These are phyloP conservation scores for Phenganax stokvisi DNA, from an alignment of 92 coral and sea anemone genomes.

Conservation along the genomic window DNA sequence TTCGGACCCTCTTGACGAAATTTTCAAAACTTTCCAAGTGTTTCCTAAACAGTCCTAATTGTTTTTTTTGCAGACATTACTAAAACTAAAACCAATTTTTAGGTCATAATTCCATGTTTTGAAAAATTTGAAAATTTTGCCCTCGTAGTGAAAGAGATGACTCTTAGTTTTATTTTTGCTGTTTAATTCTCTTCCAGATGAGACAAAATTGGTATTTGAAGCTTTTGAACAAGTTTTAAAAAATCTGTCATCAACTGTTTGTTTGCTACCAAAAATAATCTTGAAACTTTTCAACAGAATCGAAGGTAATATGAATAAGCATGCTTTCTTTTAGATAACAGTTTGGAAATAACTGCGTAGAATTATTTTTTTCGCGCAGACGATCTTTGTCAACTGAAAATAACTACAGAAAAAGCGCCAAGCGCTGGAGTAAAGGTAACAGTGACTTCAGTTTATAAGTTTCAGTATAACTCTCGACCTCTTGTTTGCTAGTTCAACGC, in stretches of 20 bases:
- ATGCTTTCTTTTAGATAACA: background rate
- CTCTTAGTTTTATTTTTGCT: background rate
- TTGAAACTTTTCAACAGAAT: constrained; percentile 77
- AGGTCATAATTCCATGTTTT: too few relatives aligned
- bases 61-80: background rate
- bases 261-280: constrained; percentile 55
- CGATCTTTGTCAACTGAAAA: constrained; percentile 23
- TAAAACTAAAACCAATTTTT: background rate
- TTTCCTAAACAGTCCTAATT: too few relatives aligned
- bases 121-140: too few relatives aligned
- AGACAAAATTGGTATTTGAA: constrained; percentile 3
- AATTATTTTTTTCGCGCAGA: background rate
- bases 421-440: constrained; percentile 27
- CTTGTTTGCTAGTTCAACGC: background rate
- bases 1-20: too few relatives aligned
- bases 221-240: constrained; percentile 25
- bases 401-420: constrained; percentile 8
- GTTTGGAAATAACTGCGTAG: background rate
- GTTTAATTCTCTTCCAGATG: background rate
- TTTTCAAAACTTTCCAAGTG: too few relatives aligned
- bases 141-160: too few relatives aligned
- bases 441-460: background rate
- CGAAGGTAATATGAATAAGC: constrained; percentile 52
- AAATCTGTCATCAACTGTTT: constrained; percentile 14
- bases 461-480: background rate